Conservation (phyloP, 2,797 vertebrate genomes). For the Hipposideros larvatus region DNA sequence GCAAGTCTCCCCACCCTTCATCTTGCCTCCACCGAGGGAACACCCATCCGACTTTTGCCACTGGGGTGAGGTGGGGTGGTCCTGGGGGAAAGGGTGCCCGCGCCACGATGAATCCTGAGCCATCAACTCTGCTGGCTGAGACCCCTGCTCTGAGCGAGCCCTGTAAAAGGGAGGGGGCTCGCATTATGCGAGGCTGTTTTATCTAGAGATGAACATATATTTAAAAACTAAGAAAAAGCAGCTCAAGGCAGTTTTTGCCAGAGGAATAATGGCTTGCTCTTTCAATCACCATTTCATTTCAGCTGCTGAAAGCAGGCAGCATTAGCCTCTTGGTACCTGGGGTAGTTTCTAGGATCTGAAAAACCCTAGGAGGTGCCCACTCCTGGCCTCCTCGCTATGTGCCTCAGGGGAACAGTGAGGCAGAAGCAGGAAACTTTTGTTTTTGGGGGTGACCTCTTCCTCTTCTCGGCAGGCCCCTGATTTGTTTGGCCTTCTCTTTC, state of each 20-base stretch:
- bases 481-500: constrained; percentile 29
- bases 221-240: constrained; percentile 56
- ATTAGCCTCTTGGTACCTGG: not conserved
- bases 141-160: not conserved
- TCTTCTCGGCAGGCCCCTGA: constrained; percentile 39
- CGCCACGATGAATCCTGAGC: not conserved
- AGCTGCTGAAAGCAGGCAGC: not conserved
- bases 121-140: not conserved
- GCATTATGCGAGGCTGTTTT: constrained; percentile 43
- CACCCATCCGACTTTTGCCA: not conserved
- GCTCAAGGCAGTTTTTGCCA: constrained; percentile 51
- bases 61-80: no score
- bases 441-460: not conserved
- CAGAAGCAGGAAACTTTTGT: not conserved
- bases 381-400: not conserved
- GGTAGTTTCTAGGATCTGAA: not conserved
- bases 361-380: not conserved
- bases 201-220: constrained; percentile 48
- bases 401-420: not conserved
- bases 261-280: constrained; percentile 36
- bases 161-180: not conserved
- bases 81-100: not conserved
- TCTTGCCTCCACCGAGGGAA: constrained; percentile 20
- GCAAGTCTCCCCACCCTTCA: not conserved
- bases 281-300: constrained; percentile 57